Evolutionary conservation across 2,113 vertebrate genomes (phyloP), one percentile per base, ranked within the genome.

Genomic region (Heterocephalus glaber): DNA sequence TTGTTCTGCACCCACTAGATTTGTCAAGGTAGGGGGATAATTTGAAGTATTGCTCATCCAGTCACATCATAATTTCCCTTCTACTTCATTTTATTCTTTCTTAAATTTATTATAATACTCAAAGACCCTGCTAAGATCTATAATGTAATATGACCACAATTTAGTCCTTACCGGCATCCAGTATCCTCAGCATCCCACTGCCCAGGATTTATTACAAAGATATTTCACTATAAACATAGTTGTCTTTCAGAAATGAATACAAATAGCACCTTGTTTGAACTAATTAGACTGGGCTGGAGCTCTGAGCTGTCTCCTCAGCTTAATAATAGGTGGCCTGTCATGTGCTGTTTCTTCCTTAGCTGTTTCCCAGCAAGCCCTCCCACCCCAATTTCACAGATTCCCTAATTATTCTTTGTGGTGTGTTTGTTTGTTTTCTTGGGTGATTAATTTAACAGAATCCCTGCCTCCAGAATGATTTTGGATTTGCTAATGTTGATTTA

Each of bases 191-290:
- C 63, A 56, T 56, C 60, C 56, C 8, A 2, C 89, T 61, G 92
- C 86, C 76, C 54, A 85, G 68, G 94, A 95, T 90, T 86, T 94
- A 93, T 95, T 76, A 89, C 93, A 92, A 95, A 96, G 94, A 85
- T 92, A 82, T 79, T 94, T 95, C 91, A 96, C 74, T 61, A 9
- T 93, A 91, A 95, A 90, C 83, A 28, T 81, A 20, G 61, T 77
- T 85, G 89, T 89, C 89, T 85, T 81, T 77, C 54, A 97, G 92
- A 92, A 97, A 93, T 56, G 96, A 83, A 98, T 96, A 97, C 65
- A 98, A 97, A 97, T 24, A 93, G 66, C 26, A 86, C 90, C n/a
- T 95, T 97, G 86, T 96, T 97, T 94, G 90, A 96, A 97, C 96
- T 97, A 92, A 97, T 98, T 95, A 96, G 90, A n/a, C 61, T 92